Conservation (phyloP, 2,888 invertebrate species). For the Chironomus riparius region DNA sequence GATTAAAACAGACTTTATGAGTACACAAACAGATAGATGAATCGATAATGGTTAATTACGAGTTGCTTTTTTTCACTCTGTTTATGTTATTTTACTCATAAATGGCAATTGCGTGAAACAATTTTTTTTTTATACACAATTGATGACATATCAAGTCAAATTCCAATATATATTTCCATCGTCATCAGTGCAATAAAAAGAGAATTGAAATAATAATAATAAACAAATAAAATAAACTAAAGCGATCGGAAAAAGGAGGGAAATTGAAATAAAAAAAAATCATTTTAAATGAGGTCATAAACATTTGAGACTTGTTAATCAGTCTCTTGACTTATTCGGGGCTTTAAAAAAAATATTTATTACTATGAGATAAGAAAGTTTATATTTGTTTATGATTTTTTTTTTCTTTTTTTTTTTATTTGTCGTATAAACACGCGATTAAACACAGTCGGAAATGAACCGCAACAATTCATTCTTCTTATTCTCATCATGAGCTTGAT, state of each 20-base stretch:
- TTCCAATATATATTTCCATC: too few relatives aligned
- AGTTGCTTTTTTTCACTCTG: too few relatives aligned
- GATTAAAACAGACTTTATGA: too few relatives aligned
- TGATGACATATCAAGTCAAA: too few relatives aligned
- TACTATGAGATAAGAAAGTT: slow-evolving; percentile 12
- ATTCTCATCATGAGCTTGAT: not conserved
- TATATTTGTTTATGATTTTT: not conserved
- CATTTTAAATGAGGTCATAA: slow-evolving; percentile 9
- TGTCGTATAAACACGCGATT: slow-evolving; percentile 10
- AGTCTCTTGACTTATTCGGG: slow-evolving; percentile 12
- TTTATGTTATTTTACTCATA: too few relatives aligned
- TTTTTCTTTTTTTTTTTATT: not conserved
- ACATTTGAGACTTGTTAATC: slow-evolving; percentile 5
- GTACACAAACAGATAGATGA: too few relatives aligned
- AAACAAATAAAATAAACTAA: too few relatives aligned
- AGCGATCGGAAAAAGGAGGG: not conserved
- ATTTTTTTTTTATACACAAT: too few relatives aligned
- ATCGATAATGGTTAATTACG: too few relatives aligned
- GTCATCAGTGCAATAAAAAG: too few relatives aligned
- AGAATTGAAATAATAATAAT: too few relatives aligned
- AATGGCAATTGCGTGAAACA: too few relatives aligned
- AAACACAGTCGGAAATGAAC: slow-evolving; percentile 7
- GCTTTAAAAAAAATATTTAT: slow-evolving; percentile 3
- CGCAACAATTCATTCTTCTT: not conserved
- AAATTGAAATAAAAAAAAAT: not conserved